Base-by-base conservation (phyloP, 2,113 vertebrate species). In the Pao palembangensis region DNA sequence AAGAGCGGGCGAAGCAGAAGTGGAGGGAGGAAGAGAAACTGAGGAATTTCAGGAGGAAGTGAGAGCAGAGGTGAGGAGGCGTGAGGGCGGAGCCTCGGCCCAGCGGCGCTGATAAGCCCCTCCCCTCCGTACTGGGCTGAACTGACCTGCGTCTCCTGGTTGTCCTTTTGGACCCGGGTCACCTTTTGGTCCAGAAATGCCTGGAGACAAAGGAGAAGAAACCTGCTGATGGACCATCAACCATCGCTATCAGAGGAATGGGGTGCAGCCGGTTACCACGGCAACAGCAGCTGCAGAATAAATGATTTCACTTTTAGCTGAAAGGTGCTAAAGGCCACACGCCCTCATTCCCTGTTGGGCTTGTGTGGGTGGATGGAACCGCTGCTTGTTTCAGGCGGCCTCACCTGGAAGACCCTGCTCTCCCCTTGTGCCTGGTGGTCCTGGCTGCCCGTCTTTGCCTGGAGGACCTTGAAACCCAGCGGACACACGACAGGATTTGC, bases 111-210 rank as follows among this genome's bases (percentile, higher is more conserved):
- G 15, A 44, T 4, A 38, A 38, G 34, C 34, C 10, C 34, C 34
- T 38, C 34, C 34, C 34, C 34, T 11, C 11, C 8, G 11, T 4
- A 1, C 34, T 38, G 34, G 34, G 3, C 10, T 38, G 25, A 28
- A 28, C 64, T 21, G 3, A 42, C 75, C 87, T 43, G n/a, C 41
- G 1, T 49, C 21, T 59, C 82, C 83, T 14, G 15, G 8, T 12
- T 67, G 15, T 51, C 86, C 86, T 6, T 65, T 76, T 2, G 8
- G 11, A 41, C 87, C 87, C 15, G 1, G 28, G 6, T 70, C 74
- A 31, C 85, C 85, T 19, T 62, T 78, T 10, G 5, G 52, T 55
- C 82, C 84, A 41, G 0, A 16, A 49, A 21, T 73, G 62, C 83
- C 81, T 87, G 62, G 4, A 69, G 59, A 8, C 43, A 61, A 16